A percentile compares a stretch with the other conserved stretches of the same genome.
These are phyloP conservation scores for Lycodopsis pacificus DNA, from an alignment of 2,797 vertebrate genomes.

Conservation along the genomic window DNA sequence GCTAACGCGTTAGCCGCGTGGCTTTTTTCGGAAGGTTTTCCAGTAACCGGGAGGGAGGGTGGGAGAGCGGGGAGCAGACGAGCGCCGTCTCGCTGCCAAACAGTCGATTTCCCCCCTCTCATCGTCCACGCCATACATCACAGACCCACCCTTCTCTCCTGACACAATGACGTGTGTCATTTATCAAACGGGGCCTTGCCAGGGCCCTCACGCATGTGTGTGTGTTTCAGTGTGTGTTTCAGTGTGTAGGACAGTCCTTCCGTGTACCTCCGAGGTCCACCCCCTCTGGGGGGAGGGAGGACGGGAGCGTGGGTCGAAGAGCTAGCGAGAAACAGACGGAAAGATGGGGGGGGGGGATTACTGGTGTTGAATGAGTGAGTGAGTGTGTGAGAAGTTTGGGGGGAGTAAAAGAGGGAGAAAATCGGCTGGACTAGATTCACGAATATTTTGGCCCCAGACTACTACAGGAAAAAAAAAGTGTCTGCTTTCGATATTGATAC, in stretches of 20 bases:
- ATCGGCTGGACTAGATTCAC: conserved; percentile 36
- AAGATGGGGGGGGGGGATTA: conserved; percentile 55
- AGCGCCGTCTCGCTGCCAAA: conserved; percentile 91
- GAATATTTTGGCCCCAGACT: conserved; percentile 33
- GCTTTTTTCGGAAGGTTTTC: conserved; percentile 34
- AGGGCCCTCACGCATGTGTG: conserved; percentile 71
- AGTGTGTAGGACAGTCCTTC: conserved; percentile 57
- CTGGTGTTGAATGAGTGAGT: conserved; percentile 55
- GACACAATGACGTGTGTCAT: conserved; percentile 99
- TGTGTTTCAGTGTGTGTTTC: conserved; percentile 5
- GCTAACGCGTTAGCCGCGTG: background rate
- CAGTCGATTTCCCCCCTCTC: conserved; percentile 98
- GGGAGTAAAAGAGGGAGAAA: conserved; percentile 3
- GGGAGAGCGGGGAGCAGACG: conserved; percentile 40
- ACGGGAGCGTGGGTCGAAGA: conserved; percentile 54
- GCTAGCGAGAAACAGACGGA: conserved; percentile 44
- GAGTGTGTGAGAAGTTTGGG: conserved; percentile 54
- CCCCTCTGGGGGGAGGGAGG: conserved; percentile 36
- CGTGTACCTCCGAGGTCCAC: conserved; percentile 62
- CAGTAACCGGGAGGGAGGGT: conserved; percentile 29
- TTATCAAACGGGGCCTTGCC: conserved; percentile 95
- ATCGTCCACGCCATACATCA: conserved; percentile 92
- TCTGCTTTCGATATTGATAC: conserved; percentile 48
- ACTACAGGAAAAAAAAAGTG: conserved; percentile 3
- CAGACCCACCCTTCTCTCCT: conserved; percentile 96